Base-by-base conservation (phyloP, 2,113 vertebrate genomes). In the Megaceryle torquata region DNA sequence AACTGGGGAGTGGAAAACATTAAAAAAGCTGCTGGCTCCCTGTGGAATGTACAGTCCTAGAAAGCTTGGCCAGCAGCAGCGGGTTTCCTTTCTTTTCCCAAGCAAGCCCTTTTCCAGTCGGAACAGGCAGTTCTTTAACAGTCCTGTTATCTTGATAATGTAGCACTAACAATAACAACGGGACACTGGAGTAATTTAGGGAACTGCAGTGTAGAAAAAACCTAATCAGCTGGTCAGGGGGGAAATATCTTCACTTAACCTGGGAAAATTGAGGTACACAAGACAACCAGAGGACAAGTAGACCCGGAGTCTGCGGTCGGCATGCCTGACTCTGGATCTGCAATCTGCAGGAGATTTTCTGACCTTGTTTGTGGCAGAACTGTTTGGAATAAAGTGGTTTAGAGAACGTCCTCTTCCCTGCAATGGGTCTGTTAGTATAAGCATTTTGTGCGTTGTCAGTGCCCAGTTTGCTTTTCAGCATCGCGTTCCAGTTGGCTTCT, bases 61-160 rank as follows among this genome's bases (percentile, higher is more conserved):
- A 96, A 96, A 96, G 95, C 77, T 90, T 96, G 86, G 86, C 86
- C 65, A 60, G 35, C 35, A 29, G 50, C 60, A 84, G 46, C 24
- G 6, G 19, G 20, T 80, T 94, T 93, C 43, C 51, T 82, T 86
- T 79, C 57, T 84, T 79, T 56, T 72, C 65, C 72, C 15, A 25
- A 48, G 60, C 69, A 84, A 86, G 60, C n/a, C 29, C 26, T 93
- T 88, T 83, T 44, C 83, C 64, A 81, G 4, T 68, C 4, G 0
- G 95, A 94, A 88, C 95, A 95, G 77, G 80, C 86, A 86, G 88
- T 93, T 84, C 95, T 82, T 68, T 88, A 64, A 81, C 57, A 76
- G 69, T 15, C 35, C 20, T 29, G 10, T 70, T 92, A 65, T 92
- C 80, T 93, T 91, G 86, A 72, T 86, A 82, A 54, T 75, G 22